phyloP scores from a whole-genome alignment of 2,888 invertebrate species.

The Diabrotica balteata region DNA sequence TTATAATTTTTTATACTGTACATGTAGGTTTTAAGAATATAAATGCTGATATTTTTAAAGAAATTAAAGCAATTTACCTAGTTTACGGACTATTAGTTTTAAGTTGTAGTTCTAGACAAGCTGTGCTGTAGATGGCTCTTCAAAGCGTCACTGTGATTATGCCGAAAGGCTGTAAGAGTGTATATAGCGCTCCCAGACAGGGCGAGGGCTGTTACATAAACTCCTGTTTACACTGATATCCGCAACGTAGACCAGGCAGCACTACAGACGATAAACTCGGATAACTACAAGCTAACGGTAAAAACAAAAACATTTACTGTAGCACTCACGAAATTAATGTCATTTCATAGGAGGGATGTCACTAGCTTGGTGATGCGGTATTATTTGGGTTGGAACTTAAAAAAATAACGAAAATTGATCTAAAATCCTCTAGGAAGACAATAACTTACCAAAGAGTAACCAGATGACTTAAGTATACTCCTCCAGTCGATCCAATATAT shows the following conservation, averaged over 20 bases:
- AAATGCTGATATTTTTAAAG: slow-evolving; percentile 59
- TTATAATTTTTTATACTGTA: slow-evolving; percentile 51
- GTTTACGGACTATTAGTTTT: slow-evolving; percentile 47
- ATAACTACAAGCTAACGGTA: not conserved
- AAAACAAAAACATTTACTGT: too few relatives aligned
- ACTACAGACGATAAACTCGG: slow-evolving; percentile 1
- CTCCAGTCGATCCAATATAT: too few relatives aligned
- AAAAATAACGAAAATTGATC: too few relatives aligned
- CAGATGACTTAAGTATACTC: too few relatives aligned
- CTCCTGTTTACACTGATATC: slow-evolving; percentile 59
- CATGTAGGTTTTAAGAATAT: slow-evolving; percentile 46
- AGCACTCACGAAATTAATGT: too few relatives aligned
- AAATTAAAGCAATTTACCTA: slow-evolving; percentile 60
- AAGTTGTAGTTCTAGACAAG: slow-evolving; percentile 46
- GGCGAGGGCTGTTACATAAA: slow-evolving; percentile 48
- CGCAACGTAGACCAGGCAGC: slow-evolving; percentile 31
- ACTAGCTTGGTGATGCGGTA: too few relatives aligned
- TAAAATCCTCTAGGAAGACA: too few relatives aligned
- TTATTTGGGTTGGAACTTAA: too few relatives aligned
- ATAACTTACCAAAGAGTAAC: too few relatives aligned
- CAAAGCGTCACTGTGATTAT: slow-evolving; percentile 62
- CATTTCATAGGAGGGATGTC: too few relatives aligned
- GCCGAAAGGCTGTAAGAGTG: slow-evolving; percentile 56
- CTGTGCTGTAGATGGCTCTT: slow-evolving; percentile 59
- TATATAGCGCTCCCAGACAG: slow-evolving; percentile 51